Evolutionary conservation across 2,113 vertebrate genomes (phyloP).

Genomic region (Pelecanus crispus): DNA sequence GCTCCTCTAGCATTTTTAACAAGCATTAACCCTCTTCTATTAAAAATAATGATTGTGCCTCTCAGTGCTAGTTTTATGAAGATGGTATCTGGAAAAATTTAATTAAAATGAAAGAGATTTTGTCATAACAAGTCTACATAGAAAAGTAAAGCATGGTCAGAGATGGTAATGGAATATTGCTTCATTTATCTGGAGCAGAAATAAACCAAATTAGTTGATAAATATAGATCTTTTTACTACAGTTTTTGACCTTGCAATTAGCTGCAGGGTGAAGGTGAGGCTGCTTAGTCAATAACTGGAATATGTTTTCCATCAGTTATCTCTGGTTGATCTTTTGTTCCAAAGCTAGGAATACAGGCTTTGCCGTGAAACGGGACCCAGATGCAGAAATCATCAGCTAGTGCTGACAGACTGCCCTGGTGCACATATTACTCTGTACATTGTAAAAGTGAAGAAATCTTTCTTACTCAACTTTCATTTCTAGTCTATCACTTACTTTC

Average conservation of each 20-base stretch:
- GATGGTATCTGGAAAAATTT: constrained; percentile 3
- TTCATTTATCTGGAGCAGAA: constrained; percentile 11
- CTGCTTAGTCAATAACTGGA: not conserved
- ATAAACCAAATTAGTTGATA: not conserved
- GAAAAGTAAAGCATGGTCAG: not conserved
- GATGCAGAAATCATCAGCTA: not conserved
- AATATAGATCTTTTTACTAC: not conserved
- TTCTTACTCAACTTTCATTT: not conserved
- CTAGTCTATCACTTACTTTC: not conserved
- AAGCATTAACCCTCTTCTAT: not conserved
- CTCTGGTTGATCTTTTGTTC: not conserved
- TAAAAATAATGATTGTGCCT: not conserved
- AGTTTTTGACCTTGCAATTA: not conserved
- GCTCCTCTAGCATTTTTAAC: not conserved
- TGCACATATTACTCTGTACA: fast-evolving
- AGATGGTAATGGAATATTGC: not conserved
- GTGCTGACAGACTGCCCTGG: not conserved
- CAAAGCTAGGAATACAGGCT: not conserved
- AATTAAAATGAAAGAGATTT: constrained; percentile 17
- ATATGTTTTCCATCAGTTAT: constrained; percentile 1
- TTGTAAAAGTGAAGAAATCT: not conserved
- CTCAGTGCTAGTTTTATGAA: not conserved
- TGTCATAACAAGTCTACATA: not conserved
- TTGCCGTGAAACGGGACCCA: not conserved
- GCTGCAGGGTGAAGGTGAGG: not conserved